A percentile compares a stretch with the other conserved stretches of the same genome.
phyloP scores from a whole-genome alignment of 2,113 vertebrate genomes.

The Phrynosoma blainvillii region DNA sequence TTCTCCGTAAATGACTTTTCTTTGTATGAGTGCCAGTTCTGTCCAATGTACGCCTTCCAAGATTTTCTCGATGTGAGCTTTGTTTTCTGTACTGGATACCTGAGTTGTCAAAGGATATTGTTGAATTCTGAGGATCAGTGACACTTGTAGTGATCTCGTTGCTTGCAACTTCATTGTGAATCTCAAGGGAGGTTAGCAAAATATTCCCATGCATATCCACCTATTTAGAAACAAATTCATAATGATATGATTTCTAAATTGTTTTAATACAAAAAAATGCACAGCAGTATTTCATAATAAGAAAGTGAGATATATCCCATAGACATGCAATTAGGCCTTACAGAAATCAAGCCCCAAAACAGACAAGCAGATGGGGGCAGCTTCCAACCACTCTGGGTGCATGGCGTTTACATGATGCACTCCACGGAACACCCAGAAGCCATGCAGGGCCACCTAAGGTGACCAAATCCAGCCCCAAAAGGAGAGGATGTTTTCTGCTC shows the following conservation, averaged over 20 bases:
- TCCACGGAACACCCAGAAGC: no score
- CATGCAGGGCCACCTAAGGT: no score
- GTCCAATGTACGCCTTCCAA: slow-evolving; percentile 81
- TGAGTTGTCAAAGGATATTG: slow-evolving; percentile 90
- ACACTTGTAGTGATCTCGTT: slow-evolving; percentile 87
- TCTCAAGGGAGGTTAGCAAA: slow-evolving; percentile 92
- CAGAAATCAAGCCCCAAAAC: background rate
- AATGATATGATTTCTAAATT: slow-evolving; percentile 12
- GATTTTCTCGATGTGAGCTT: slow-evolving; percentile 78
- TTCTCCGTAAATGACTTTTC: slow-evolving; percentile 88
- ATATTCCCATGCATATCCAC: slow-evolving; percentile 96
- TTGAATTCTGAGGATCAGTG: slow-evolving; percentile 88
- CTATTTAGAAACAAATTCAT: slow-evolving; percentile 70
- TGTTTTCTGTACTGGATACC: slow-evolving; percentile 94
- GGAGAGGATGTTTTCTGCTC: no score
- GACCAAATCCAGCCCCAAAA: no score
- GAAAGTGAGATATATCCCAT: background rate
- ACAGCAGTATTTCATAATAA: background rate
- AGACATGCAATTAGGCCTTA: slow-evolving; percentile 25
- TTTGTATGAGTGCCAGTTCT: slow-evolving; percentile 80
- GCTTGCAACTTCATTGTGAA: slow-evolving; percentile 92
- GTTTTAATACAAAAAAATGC: slow-evolving; percentile 10
- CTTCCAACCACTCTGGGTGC: no score
- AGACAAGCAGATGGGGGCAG: no score
- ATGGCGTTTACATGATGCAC: no score